Percentiles rank a stretch among this genome's conserved stretches.
Evolutionary conservation across 2,797 vertebrate species (phyloP).

Genomic region (Spondyliosoma cantharus): DNA sequence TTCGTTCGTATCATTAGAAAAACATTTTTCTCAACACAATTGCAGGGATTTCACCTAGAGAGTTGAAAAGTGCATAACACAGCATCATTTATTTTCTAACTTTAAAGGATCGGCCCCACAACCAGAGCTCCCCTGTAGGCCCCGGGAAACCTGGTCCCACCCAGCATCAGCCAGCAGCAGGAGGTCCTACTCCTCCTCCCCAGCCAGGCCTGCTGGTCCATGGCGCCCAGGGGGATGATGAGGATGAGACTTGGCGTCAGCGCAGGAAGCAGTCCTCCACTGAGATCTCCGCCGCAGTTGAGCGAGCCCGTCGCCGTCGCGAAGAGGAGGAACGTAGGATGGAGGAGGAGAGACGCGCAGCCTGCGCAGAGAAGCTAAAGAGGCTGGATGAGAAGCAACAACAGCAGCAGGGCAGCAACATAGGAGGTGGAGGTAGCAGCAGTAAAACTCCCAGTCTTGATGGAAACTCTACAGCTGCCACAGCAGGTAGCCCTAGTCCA

Average conservation of each 20-base stretch:
- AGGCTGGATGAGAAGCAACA: slow-evolving; percentile 93
- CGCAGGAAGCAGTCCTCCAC: slow-evolving; percentile 92
- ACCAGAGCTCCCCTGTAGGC: slow-evolving; percentile 69
- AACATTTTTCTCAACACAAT: slow-evolving; percentile 22
- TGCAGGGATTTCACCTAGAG: background rate
- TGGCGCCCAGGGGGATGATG: slow-evolving; percentile 86
- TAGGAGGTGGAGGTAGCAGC: slow-evolving; percentile 50
- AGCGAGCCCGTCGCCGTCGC: slow-evolving; percentile 90
- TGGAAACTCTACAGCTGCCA: slow-evolving; percentile 77
- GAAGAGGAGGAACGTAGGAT: slow-evolving; percentile 94
- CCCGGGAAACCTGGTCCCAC: slow-evolving; percentile 72
- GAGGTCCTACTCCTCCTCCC: slow-evolving; percentile 71
- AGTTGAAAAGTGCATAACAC: background rate
- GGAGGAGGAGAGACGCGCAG: slow-evolving; percentile 93
- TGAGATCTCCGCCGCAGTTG: slow-evolving; percentile 92
- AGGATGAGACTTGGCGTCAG: slow-evolving; percentile 95
- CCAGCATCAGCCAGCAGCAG: slow-evolving; percentile 74
- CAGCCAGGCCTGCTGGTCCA: slow-evolving; percentile 71
- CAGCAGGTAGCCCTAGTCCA: slow-evolving; percentile 81
- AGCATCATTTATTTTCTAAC: slow-evolving; percentile 19
- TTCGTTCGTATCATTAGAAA: slow-evolving; percentile 41
- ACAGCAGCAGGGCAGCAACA: slow-evolving; percentile 76
- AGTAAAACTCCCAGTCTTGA: slow-evolving; percentile 82
- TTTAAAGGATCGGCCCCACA: slow-evolving; percentile 80
- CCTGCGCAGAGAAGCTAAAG: slow-evolving; percentile 94